These are phyloP conservation scores for Diacarnus erythraeanus DNA, from an alignment of 37 sponge, comb jelly and placozoan genomes.

Conservation along the genomic window DNA sequence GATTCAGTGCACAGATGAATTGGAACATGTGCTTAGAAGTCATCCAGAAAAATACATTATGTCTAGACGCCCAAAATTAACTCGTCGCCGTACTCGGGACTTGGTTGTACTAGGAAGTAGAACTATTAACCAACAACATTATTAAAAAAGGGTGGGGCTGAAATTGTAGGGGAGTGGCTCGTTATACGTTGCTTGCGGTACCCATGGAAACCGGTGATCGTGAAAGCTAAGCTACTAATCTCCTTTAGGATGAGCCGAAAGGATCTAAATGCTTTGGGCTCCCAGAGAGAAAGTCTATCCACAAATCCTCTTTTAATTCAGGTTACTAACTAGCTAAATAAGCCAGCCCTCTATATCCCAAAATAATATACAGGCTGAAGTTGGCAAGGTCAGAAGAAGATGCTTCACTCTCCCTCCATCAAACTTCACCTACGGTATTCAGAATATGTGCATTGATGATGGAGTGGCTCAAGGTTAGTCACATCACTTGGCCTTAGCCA, in stretches of 20 bases:
- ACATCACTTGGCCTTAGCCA: neutral
- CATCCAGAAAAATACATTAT: neutral
- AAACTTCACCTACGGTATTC: slow-evolving; percentile 81
- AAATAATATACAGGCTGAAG: slow-evolving; percentile 50
- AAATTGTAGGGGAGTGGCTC: slow-evolving; percentile 15
- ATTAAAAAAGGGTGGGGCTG: too few relatives aligned
- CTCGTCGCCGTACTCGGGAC: neutral
- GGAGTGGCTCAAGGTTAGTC: slow-evolving; percentile 62
- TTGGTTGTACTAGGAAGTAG: neutral
- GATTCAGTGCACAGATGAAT: slow-evolving; percentile 27
- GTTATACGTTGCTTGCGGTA: neutral
- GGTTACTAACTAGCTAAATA: slow-evolving; percentile 4
- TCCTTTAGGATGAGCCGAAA: slow-evolving; percentile 56
- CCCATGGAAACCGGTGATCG: slow-evolving; percentile 3
- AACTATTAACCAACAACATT: too few relatives aligned
- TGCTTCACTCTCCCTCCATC: slow-evolving; percentile 75
- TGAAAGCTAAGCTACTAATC: too few relatives aligned
- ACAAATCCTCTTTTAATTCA: slow-evolving; percentile 62
- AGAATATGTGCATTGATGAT: slow-evolving; percentile 60
- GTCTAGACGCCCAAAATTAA: neutral
- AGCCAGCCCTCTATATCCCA: neutral
- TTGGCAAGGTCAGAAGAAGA: slow-evolving; percentile 49
- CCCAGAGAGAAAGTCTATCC: slow-evolving; percentile 57
- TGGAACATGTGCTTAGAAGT: slow-evolving; percentile 5
- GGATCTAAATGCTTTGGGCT: slow-evolving; percentile 50